These are phyloP conservation scores for Gadus macrocephalus DNA, from an alignment of 2,113 vertebrate species.

Conservation along the genomic window DNA sequence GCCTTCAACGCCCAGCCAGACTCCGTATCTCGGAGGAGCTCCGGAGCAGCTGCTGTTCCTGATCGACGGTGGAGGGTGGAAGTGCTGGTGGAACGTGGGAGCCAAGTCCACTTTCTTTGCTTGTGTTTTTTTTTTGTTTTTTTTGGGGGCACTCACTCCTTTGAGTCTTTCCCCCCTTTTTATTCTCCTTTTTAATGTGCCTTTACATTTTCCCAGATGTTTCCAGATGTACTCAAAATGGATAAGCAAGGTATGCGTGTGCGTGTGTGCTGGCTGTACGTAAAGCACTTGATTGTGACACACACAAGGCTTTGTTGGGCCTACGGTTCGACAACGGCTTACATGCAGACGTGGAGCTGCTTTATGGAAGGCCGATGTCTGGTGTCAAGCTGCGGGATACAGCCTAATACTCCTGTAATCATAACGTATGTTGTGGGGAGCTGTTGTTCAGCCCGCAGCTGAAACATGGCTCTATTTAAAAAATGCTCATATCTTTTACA, in stretches of 20 bases:
- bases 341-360: neutral
- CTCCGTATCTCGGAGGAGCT: neutral
- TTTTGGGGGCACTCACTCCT: too few species aligned
- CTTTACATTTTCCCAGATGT: neutral
- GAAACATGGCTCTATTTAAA: too few species aligned
- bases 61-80: neutral
- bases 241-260: neutral
- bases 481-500: too few species aligned
- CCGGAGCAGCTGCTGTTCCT: neutral
- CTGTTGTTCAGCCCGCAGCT: neutral
- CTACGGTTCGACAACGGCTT: neutral
- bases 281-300: neutral
- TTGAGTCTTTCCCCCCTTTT: too few species aligned
- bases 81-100: neutral
- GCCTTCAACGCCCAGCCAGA: neutral
- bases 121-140: neutral
- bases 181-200: too few species aligned
- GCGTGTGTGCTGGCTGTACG: too few species aligned
- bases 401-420: constrained; percentile 21
- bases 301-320: neutral
- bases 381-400: constrained; percentile 13
- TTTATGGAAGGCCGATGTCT: neutral
- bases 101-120: neutral
- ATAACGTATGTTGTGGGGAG: neutral
- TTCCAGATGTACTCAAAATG: neutral